Evolutionary conservation across 2,797 vertebrate species (phyloP).

Genomic region (Otolemur crassicaudatus): DNA sequence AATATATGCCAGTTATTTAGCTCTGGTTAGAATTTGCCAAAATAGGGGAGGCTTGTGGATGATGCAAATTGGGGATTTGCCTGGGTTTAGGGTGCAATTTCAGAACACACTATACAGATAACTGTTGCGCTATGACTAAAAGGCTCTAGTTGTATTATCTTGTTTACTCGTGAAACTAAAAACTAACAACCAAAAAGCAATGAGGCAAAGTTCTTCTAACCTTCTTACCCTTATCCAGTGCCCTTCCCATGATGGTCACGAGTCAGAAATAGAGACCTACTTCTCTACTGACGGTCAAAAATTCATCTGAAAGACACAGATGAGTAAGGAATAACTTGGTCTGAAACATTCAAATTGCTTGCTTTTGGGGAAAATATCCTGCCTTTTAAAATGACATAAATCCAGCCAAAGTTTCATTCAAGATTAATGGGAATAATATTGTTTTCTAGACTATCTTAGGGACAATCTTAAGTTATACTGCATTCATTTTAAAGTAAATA

Average conservation of each 20-base stretch:
- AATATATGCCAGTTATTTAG: conserved; percentile 52
- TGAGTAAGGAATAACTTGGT: neutral
- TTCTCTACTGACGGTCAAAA: neutral
- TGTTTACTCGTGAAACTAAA: conserved; percentile 26
- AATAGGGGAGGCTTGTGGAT: neutral
- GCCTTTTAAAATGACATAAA: conserved; percentile 30
- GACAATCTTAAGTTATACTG: neutral
- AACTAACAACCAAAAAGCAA: neutral
- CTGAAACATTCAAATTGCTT: conserved; percentile 7
- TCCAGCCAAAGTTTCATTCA: neutral
- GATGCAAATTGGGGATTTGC: conserved; percentile 26
- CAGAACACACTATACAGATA: neutral
- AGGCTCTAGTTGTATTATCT: neutral
- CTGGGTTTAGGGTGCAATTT: conserved; percentile 43
- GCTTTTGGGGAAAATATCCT: neutral
- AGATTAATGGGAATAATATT: neutral
- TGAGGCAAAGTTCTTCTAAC: neutral
- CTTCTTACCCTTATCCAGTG: neutral
- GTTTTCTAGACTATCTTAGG: neutral
- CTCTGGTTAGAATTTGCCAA: conserved; percentile 32
- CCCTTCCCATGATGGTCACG: neutral
- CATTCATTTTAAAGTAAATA: conserved; percentile 40
- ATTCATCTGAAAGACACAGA: conserved; percentile 7
- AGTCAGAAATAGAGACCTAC: conserved; percentile 21
- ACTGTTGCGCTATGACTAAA: conserved; percentile 54